Conservation (phyloP, 1,140 invertebrate species). For the Nasonia longicornis region DNA sequence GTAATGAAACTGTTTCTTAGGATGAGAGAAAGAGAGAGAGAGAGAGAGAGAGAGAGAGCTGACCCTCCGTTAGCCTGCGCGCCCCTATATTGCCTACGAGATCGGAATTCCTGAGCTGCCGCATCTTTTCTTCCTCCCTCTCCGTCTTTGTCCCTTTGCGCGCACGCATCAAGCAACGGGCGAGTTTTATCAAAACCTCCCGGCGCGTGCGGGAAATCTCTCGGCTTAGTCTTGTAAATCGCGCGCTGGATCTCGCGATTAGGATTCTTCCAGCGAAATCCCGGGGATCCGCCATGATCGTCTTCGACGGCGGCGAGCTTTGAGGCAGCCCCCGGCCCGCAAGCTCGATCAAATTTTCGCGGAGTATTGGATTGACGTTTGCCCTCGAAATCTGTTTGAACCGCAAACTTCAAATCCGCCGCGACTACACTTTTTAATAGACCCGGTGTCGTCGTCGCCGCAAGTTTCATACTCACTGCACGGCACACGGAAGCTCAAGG, state of each 20-base stretch:
- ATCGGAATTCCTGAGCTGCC: conserved; percentile 40
- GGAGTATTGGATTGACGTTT: conserved; percentile 4
- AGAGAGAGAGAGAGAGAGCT: neutral
- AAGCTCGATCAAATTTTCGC: conserved; percentile 24
- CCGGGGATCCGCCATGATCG: conserved; percentile 21
- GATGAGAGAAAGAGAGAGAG: neutral
- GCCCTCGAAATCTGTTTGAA: neutral
- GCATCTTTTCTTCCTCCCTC: conserved; percentile 13
- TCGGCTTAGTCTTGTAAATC: conserved; percentile 43
- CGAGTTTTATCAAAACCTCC: conserved; percentile 41
- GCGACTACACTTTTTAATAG: conserved; percentile 13
- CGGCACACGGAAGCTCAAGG: too few relatives aligned
- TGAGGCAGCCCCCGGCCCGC: neutral
- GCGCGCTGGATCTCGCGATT: conserved; percentile 25
- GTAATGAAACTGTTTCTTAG: conserved; percentile 45
- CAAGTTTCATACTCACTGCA: conserved; percentile 2
- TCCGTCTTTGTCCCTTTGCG: neutral
- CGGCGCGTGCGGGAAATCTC: neutral
- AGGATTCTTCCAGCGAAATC: conserved; percentile 37
- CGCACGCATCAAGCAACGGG: neutral
- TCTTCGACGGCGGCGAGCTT: conserved; percentile 13
- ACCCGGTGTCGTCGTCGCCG: neutral
- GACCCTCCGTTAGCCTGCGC: conserved; percentile 5
- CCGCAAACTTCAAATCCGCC: conserved; percentile 15
- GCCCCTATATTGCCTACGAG: conserved; percentile 42